These are phyloP conservation scores for Agapornis roseicollis DNA, from an alignment of 2,113 vertebrate genomes.

Conservation along the genomic window DNA sequence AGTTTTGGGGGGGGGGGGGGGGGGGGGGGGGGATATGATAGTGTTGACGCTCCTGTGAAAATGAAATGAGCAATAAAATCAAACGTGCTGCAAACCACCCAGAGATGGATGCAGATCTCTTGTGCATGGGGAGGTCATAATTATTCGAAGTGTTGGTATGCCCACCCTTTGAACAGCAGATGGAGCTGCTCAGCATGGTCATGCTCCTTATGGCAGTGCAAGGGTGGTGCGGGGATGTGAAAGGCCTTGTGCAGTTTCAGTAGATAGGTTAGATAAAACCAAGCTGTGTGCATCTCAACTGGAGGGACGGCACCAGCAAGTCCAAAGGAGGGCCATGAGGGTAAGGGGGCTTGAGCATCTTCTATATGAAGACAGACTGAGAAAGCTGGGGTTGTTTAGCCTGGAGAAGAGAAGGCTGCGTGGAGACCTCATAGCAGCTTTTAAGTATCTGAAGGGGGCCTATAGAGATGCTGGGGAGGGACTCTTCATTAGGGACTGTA, in stretches of 20 bases:
- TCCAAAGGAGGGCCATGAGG: neutral
- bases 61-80: neutral
- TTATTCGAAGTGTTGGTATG: rapidly evolving
- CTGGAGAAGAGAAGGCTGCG: neutral
- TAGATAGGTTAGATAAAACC: neutral
- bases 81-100: rapidly evolving
- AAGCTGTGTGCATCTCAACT: neutral
- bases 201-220: neutral
- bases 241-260: neutral
- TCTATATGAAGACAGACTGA: neutral
- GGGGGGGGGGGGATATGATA: neutral
- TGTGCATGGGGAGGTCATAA: rapidly evolving
- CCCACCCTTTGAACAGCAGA: neutral
- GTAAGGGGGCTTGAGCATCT: neutral
- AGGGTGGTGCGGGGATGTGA: neutral
- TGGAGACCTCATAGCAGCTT: neutral
- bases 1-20: neutral
- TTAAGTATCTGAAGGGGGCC: neutral
- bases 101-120: neutral
- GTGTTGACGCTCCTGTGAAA: neutral
- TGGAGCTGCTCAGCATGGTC: rapidly evolving
- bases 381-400: neutral
- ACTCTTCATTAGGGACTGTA: neutral
- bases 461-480: neutral
- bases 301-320: neutral